Evolutionary conservation across 2,113 vertebrate genomes (phyloP).

Genomic region (Bubo blakistoni): DNA sequence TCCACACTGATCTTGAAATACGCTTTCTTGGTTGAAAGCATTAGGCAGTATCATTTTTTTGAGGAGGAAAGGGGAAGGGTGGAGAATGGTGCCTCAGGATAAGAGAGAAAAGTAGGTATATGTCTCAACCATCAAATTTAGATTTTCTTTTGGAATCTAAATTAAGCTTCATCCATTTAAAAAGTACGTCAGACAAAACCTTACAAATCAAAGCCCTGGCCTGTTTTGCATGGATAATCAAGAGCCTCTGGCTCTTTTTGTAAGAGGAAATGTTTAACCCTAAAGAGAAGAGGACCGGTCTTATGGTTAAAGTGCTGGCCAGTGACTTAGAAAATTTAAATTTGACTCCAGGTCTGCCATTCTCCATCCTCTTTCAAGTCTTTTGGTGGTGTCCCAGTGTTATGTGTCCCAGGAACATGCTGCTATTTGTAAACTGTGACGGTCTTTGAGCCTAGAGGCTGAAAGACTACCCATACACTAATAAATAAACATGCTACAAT

Average conservation of each 20-base stretch:
- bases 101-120: background rate
- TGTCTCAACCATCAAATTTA: background rate
- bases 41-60: background rate
- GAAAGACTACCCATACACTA: background rate
- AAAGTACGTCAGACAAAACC: constrained; percentile 40
- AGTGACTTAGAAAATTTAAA: background rate
- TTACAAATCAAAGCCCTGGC: constrained; percentile 28
- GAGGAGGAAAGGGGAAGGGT: background rate
- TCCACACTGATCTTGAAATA: constrained; percentile 45
- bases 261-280: background rate
- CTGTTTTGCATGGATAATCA: constrained; percentile 52
- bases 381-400: background rate
- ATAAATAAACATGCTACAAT: background rate
- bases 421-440: background rate
- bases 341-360: background rate
- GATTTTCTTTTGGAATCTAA: constrained; percentile 28
- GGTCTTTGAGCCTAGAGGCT: background rate
- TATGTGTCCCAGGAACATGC: background rate
- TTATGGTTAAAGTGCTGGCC: background rate
- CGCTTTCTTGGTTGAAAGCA: background rate
- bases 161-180: constrained; percentile 1
- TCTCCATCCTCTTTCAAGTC: background rate
- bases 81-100: background rate
- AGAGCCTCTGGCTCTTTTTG: constrained; percentile 20
- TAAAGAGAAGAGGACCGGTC: background rate